Conservation (phyloP, 2,113 vertebrate genomes). For the Lichenostomus cassidix region DNA sequence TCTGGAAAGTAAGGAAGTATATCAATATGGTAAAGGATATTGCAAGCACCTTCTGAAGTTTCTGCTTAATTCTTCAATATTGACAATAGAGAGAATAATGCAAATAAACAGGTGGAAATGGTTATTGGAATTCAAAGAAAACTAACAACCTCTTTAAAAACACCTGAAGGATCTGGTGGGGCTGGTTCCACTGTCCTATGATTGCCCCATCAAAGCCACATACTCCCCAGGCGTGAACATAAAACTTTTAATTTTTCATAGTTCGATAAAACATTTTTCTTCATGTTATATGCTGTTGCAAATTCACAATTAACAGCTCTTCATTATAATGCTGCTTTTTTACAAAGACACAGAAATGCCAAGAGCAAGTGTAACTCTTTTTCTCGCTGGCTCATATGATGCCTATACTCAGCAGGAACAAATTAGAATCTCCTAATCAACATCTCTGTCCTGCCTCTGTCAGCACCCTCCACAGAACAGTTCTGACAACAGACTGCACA, state of each 20-base stretch:
- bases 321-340: not conserved
- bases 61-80: not conserved
- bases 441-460: rapidly evolving
- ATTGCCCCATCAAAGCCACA: not conserved
- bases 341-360: constrained; percentile 7
- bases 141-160: not conserved
- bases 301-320: not conserved
- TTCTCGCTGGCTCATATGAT: rapidly evolving
- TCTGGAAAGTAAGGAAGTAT: not conserved
- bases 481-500: not conserved
- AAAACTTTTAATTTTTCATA: not conserved
- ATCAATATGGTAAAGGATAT: not conserved
- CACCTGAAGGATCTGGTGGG: not conserved
- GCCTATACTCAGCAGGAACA: not conserved
- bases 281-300: not conserved
- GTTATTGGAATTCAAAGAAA: not conserved
- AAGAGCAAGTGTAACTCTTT: not conserved
- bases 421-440: not conserved
- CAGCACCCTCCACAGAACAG: not conserved
- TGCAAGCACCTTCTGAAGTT: not conserved
- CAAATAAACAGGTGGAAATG: not conserved
- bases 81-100: not conserved
- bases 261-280: not conserved
- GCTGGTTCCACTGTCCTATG: not conserved
- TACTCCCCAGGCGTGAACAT: not conserved